Conservation (phyloP, 2,888 invertebrate genomes). For the Nemoura dubitans region DNA sequence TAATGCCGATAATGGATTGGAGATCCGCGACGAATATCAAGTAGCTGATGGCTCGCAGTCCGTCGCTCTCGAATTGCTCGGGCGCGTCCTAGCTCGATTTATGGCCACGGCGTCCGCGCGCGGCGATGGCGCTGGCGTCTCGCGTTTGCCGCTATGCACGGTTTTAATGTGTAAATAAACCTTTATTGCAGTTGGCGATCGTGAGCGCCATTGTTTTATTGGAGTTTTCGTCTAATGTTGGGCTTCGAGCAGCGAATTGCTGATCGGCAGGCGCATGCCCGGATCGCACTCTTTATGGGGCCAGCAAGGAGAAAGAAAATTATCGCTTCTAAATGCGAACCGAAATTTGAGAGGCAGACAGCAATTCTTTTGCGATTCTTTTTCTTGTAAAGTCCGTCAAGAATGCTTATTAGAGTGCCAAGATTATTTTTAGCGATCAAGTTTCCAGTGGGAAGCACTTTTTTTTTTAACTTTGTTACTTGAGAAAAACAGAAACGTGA, state of each 20-base stretch:
- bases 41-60: conserved; percentile 42
- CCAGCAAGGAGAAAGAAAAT: neutral
- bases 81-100: conserved; percentile 29
- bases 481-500: neutral
- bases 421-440: neutral
- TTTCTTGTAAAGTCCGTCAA: neutral
- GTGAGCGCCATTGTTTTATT: neutral
- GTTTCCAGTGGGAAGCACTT: neutral
- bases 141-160: neutral
- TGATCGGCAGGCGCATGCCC: neutral
- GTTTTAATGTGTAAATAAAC: neutral
- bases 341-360: neutral
- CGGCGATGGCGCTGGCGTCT: neutral
- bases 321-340: neutral
- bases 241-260: neutral
- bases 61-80: neutral
- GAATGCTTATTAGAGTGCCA: neutral
- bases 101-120: neutral
- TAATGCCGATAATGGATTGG: conserved; percentile 59
- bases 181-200: neutral
- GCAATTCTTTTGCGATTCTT: neutral
- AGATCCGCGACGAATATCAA: conserved; percentile 56
- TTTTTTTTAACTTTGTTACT: neutral
- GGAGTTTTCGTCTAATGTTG: neutral
- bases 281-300: neutral